Evolutionary conservation across 2,888 invertebrate species (phyloP).

Genomic region (Polymixis lichenea): DNA sequence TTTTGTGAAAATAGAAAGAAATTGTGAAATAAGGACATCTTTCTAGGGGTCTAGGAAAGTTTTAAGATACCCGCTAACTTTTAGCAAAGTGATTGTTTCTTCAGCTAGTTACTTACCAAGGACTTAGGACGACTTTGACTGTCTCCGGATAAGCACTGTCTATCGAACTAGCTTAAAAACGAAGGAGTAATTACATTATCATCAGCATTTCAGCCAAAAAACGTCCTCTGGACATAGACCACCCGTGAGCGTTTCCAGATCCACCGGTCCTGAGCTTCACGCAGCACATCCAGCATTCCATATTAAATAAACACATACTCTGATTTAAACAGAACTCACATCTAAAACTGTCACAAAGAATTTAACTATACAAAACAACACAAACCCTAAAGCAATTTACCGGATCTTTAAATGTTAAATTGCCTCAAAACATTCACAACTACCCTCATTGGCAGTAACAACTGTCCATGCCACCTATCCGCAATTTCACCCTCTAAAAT

Average conservation of each 20-base stretch:
- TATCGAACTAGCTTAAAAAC: background rate
- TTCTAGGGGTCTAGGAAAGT: background rate
- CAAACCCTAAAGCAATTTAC: background rate
- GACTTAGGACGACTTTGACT: background rate
- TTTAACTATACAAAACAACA: background rate
- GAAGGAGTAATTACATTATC: background rate
- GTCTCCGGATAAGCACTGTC: background rate
- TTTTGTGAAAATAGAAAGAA: conserved; percentile 3
- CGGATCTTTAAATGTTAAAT: conserved; percentile 21
- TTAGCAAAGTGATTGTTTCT: background rate
- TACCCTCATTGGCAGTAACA: background rate
- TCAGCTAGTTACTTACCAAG: background rate
- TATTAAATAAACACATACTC: background rate
- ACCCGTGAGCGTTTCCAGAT: background rate
- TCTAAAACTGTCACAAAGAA: background rate
- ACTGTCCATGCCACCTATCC: conserved; percentile 11
- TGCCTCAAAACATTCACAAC: background rate
- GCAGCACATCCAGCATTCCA: background rate
- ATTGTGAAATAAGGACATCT: background rate
- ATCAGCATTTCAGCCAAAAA: background rate
- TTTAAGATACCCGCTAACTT: conserved; percentile 3
- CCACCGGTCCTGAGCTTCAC: background rate
- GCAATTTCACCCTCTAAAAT: conserved; percentile 57
- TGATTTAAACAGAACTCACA: background rate
- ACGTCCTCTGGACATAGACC: background rate